phyloP scores from a whole-genome alignment of 2,113 vertebrate genomes.

The Notothenia rossii region DNA sequence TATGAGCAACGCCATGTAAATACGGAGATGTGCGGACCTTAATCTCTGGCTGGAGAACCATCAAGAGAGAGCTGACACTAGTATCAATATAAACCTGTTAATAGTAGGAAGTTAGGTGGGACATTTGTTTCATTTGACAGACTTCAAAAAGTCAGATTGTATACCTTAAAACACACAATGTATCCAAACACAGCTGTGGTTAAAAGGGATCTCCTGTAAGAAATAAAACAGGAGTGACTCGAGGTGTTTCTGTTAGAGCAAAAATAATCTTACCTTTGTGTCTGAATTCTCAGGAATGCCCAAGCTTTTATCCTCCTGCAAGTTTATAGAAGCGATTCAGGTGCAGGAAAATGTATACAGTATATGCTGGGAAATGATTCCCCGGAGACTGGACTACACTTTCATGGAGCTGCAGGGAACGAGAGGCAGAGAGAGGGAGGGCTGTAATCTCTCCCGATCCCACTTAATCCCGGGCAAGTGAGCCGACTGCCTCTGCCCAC shows the following conservation, averaged over 20 bases:
- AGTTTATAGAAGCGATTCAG: background rate
- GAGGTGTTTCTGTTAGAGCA: no score
- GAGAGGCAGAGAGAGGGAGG: constrained; percentile 47
- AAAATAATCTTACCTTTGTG: constrained; percentile 44
- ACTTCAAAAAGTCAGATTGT: background rate
- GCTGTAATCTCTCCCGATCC: constrained; percentile 84
- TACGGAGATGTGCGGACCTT: background rate
- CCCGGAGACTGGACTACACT: constrained; percentile 14
- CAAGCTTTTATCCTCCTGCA: constrained; percentile 1
- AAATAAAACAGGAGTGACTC: no score
- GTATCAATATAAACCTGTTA: no score
- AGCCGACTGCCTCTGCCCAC: constrained; percentile 67
- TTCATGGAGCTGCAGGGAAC: constrained; percentile 32
- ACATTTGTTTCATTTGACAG: background rate
- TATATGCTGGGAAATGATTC: constrained; percentile 26
- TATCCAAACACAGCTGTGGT: background rate
- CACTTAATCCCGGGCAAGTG: constrained; percentile 81
- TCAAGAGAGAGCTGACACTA: no score
- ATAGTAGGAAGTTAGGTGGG: background rate
- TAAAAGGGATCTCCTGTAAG: background rate
- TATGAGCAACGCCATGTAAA: constrained; percentile 15
- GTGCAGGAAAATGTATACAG: constrained; percentile 16
- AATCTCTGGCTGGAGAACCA: constrained; percentile 16
- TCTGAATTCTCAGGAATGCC: background rate
- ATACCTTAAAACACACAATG: background rate